Evolutionary conservation across 2,113 vertebrate genomes (phyloP), one percentile per base, ranked within the genome.

Genomic region (Dermatemys mawii): DNA sequence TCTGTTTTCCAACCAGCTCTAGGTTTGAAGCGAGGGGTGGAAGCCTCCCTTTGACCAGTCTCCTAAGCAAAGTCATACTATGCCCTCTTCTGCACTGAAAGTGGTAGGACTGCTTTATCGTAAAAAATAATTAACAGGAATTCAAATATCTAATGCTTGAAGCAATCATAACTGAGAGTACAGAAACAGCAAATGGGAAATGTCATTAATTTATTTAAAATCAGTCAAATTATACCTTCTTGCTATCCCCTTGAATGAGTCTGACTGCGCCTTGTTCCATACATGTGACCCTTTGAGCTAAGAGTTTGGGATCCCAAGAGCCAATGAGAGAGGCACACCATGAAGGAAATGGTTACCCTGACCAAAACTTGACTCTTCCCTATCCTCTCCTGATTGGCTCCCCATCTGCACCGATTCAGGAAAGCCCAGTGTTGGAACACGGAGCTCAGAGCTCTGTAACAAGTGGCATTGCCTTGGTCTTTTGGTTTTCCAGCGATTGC

Each of bases 101-200:
- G 91, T 95, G 86, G 60, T 51, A 96, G 82, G 84, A 90, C 88
- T 92, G 86, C 29, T 75, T 96, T 95, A 27, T 97, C 94, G 79
- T 70, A n/a, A 38, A 54, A 81, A 93, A 92, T 93, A 95, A 97
- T 87, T 95, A 96, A 97, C 90, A 94, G 93, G 95, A 97, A 95
- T 97, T 97, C 3, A 1, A 97, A 96, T 89, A 83, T n/a, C n/a
- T n/a, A n/a, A n/a, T n/a, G n/a, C n/a, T n/a, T n/a, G n/a, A n/a
- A n/a, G n/a, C n/a, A n/a, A n/a, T n/a, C n/a, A n/a, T n/a, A 97
- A 97, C 97, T 97, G 92, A 97, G 95, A 95, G 95, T 89, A 93
- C 91, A 89, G 85, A 70, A 91, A 86, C 92, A 94, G 93, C 96
- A 97, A 97, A 96, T 93, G 92, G 93, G 93, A 96, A 96, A 89